Conservation (phyloP, 2,888 invertebrate genomes). For the Agrotis segetum region DNA sequence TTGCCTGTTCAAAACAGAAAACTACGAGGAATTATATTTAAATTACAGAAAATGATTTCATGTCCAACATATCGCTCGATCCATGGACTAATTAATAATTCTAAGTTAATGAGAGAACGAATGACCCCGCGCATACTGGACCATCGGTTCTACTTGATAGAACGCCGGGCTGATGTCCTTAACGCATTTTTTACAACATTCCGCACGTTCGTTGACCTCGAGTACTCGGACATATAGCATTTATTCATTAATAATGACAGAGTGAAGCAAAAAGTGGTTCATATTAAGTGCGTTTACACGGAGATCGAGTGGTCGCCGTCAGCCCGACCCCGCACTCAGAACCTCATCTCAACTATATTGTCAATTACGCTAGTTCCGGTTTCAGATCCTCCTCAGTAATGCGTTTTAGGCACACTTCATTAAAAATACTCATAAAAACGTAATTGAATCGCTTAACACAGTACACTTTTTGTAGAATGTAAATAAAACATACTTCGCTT, state of each 20-base stretch:
- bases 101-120: conserved; percentile 80
- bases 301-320: conserved; percentile 55
- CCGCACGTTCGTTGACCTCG: conserved; percentile 86
- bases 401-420: conserved; percentile 72
- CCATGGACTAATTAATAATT: conserved; percentile 76
- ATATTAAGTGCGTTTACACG: conserved; percentile 83
- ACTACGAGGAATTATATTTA: conserved; percentile 16
- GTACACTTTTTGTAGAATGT: conserved; percentile 75
- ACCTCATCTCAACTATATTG: conserved; percentile 73
- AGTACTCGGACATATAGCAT: conserved; percentile 84
- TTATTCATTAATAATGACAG: conserved; percentile 87
- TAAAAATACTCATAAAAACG: conserved; percentile 75
- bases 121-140: conserved; percentile 77
- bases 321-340: conserved; percentile 39
- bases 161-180: conserved; percentile 84
- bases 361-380: conserved; percentile 87
- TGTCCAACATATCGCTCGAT: conserved; percentile 47
- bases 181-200: conserved; percentile 88
- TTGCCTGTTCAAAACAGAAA: not conserved
- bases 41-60: conserved; percentile 33
- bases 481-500: conserved; percentile 70
- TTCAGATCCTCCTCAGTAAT: conserved; percentile 86
- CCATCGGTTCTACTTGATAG: conserved; percentile 78
- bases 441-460: conserved; percentile 79
- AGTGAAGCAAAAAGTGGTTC: conserved; percentile 84